A percentile compares a stretch with the other conserved stretches of the same genome.
Conservation (phyloP, 1,140 invertebrate species). For the Vollenhovia emeryi region DNA sequence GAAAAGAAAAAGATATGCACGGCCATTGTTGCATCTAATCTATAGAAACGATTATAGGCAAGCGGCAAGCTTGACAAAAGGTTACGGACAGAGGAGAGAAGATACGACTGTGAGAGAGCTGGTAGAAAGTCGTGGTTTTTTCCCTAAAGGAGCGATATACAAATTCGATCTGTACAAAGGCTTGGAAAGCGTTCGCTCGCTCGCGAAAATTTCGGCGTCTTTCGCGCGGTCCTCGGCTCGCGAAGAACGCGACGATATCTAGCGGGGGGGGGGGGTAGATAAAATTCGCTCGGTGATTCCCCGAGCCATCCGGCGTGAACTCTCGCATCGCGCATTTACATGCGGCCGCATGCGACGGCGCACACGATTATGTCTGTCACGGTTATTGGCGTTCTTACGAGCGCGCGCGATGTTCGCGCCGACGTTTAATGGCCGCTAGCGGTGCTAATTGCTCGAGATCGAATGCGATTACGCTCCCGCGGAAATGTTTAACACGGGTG, state of each 20-base stretch:
- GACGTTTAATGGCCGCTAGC: slow-evolving; percentile 63
- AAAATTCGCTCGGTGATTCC: too few species aligned
- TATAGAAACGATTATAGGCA: slow-evolving; percentile 6
- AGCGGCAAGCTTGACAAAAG: neutral
- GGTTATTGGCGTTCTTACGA: slow-evolving; percentile 30
- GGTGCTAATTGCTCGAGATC: slow-evolving; percentile 72
- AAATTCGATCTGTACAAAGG: neutral
- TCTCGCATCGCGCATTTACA: slow-evolving; percentile 36
- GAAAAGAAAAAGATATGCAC: neutral
- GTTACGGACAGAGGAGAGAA: neutral
- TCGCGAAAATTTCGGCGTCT: too few species aligned
- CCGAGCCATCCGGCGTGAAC: neutral
- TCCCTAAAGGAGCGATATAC: neutral
- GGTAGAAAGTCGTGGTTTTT: neutral
- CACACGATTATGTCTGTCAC: slow-evolving; percentile 47
- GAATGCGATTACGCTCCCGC: slow-evolving; percentile 58
- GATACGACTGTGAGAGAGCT: neutral
- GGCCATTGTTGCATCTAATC: slow-evolving; percentile 16
- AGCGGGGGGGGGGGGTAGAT: too few species aligned
- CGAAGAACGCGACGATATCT: neutral
- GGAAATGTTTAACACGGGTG: slow-evolving; percentile 56
- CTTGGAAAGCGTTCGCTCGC: too few species aligned
- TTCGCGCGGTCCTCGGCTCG: neutral
- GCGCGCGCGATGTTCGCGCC: slow-evolving; percentile 50
- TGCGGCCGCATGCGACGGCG: slow-evolving; percentile 7